These are phyloP conservation scores for Ectropis crepuscularia DNA, from an alignment of 2,888 invertebrate genomes.

Conservation along the genomic window DNA sequence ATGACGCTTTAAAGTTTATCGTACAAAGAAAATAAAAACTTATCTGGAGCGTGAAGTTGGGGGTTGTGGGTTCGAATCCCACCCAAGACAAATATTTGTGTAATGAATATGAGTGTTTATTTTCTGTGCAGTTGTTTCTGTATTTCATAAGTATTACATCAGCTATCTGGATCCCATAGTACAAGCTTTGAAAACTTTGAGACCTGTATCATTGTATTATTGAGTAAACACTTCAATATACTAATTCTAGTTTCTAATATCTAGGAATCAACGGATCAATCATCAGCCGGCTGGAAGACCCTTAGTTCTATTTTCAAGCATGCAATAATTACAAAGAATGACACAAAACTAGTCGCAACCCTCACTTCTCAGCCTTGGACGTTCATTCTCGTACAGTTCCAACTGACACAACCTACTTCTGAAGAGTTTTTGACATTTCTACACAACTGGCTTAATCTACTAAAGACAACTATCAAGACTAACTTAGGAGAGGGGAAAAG, in stretches of 20 bases:
- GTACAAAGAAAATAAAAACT: no score
- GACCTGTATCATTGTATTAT: no score
- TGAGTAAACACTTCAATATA: not conserved
- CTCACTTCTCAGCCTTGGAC: conserved; percentile 78
- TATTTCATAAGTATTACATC: no score
- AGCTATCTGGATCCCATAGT: no score
- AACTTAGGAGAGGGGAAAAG: conserved; percentile 53
- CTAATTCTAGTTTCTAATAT: not conserved
- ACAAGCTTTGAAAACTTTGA: no score
- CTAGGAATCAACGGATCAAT: conserved; percentile 68
- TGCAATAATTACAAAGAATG: conserved; percentile 67
- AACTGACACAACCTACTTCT: conserved; percentile 66
- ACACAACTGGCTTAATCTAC: conserved; percentile 68
- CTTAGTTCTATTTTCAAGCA: conserved; percentile 72
- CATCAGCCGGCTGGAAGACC: conserved; percentile 73
- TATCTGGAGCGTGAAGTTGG: no score
- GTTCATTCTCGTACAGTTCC: conserved; percentile 70
- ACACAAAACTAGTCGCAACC: conserved; percentile 63
- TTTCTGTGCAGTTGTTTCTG: no score
- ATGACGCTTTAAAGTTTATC: no score
- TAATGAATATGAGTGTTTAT: no score
- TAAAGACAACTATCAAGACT: conserved; percentile 66
- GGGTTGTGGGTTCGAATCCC: no score
- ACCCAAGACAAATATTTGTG: no score
- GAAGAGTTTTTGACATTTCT: conserved; percentile 68